phyloP scores from a whole-genome alignment of 2,113 vertebrate genomes.

The Oxygymnocypris stewartii region DNA sequence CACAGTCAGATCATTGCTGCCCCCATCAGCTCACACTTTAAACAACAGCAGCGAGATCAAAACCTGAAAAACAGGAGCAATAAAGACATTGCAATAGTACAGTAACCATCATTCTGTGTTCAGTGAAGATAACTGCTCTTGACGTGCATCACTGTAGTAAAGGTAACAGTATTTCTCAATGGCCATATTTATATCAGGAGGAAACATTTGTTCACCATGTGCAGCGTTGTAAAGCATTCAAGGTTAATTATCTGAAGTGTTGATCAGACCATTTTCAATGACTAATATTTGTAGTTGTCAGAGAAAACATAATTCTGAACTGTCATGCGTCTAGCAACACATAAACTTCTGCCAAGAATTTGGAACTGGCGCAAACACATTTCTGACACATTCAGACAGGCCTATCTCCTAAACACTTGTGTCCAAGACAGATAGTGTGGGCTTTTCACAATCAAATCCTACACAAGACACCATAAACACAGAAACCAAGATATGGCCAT shows the following conservation, averaged over 20 bases:
- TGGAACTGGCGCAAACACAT: conserved; percentile 51
- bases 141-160: background rate
- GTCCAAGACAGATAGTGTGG: conserved; percentile 18
- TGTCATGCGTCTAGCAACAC: conserved; percentile 79
- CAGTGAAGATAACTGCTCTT: background rate
- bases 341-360: conserved; percentile 73
- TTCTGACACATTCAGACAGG: conserved; percentile 48
- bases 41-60: conserved; percentile 58
- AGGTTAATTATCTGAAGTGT: conserved; percentile 76
- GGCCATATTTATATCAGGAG: conserved; percentile 43
- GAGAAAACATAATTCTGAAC: conserved; percentile 72
- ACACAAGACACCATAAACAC: conserved; percentile 24
- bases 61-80: background rate
- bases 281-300: conserved; percentile 75
- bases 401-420: conserved; percentile 35
- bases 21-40: conserved; percentile 73
- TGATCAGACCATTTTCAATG: conserved; percentile 74
- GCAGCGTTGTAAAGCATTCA: conserved; percentile 51
- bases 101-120: background rate
- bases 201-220: conserved; percentile 68
- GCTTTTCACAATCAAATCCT: conserved; percentile 31
- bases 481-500: conserved; percentile 1
- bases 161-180: conserved; percentile 36
- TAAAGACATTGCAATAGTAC: background rate
- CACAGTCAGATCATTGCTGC: conserved; percentile 62